These are phyloP conservation scores for Endomychus coccineus DNA, from an alignment of 2,888 invertebrate species.

Conservation along the genomic window DNA sequence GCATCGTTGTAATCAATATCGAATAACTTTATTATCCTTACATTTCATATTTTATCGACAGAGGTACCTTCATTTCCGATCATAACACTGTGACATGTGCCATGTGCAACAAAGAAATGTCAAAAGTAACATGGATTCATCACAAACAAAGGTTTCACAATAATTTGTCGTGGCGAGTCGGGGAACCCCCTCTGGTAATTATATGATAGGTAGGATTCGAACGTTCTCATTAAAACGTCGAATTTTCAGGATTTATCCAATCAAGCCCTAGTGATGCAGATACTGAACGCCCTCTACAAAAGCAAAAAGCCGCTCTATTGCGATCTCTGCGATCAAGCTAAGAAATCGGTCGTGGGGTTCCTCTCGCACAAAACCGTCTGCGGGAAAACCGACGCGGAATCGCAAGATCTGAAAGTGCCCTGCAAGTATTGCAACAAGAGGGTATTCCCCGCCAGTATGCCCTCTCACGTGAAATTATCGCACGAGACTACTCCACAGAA, in stretches of 20 bases:
- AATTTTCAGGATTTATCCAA: conserved; percentile 47
- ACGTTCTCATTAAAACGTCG: not conserved
- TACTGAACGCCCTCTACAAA: conserved; percentile 44
- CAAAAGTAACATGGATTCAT: conserved; percentile 41
- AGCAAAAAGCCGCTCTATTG: conserved; percentile 46
- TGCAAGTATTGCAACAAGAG: conserved; percentile 51
- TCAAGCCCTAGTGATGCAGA: conserved; percentile 42
- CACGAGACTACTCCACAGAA: conserved; percentile 16
- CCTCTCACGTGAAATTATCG: conserved; percentile 47
- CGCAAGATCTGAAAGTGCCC: conserved; percentile 43
- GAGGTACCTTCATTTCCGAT: conserved; percentile 1
- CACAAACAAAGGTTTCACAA: conserved; percentile 51
- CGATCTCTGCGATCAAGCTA: conserved; percentile 45
- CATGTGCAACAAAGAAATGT: conserved; percentile 44
- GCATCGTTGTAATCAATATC: not conserved
- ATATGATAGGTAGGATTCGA: conserved; percentile 10
- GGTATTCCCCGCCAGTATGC: conserved; percentile 52
- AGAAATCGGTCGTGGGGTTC: conserved; percentile 52
- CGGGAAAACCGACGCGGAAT: conserved; percentile 50
- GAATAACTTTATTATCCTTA: not conserved
- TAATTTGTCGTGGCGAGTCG: conserved; percentile 52
- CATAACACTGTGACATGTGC: conserved; percentile 39
- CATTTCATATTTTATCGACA: not conserved
- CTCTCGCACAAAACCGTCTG: conserved; percentile 55
- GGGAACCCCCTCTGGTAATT: conserved; percentile 48